A percentile compares a stretch with the other conserved stretches of the same genome.
These are phyloP conservation scores for Amiota communis DNA, from an alignment of 2,888 invertebrate species.

Conservation along the genomic window DNA sequence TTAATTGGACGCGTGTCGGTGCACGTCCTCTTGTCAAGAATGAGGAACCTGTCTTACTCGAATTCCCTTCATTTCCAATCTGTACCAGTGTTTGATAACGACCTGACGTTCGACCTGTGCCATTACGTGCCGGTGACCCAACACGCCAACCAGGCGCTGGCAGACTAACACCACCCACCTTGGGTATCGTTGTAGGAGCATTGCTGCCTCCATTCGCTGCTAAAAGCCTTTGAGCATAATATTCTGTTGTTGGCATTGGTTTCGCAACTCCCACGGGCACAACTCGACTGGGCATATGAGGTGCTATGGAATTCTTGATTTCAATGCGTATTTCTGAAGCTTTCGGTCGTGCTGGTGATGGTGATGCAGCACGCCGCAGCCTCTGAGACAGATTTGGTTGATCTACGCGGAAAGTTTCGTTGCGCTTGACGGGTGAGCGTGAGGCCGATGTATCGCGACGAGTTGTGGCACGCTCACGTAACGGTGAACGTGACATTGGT, in stretches of 20 bases:
- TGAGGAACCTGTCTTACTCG: conserved; percentile 17
- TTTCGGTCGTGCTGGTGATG: conserved; percentile 39
- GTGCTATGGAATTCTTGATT: conserved; percentile 71
- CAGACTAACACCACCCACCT: conserved; percentile 44
- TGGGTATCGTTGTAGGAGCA: conserved; percentile 20
- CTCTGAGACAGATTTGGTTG: conserved; percentile 42
- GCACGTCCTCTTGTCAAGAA: conserved; percentile 49
- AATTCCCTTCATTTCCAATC: conserved; percentile 57
- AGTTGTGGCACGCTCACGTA: conserved; percentile 55
- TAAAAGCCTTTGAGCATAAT: conserved; percentile 52
- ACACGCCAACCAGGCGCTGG: conserved; percentile 27
- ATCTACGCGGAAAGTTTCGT: conserved; percentile 63
- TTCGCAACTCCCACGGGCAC: conserved; percentile 72
- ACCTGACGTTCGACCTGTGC: conserved; percentile 35
- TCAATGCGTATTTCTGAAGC: conserved; percentile 65
- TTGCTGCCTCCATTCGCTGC: conserved; percentile 44
- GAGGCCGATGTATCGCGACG: conserved; percentile 46
- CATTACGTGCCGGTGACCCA: background rate
- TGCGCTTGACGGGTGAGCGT: conserved; percentile 63
- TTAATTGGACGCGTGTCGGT: conserved; percentile 62
- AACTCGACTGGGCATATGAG: conserved; percentile 68
- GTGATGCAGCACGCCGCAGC: conserved; percentile 43
- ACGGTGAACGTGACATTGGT: conserved; percentile 69
- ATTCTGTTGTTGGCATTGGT: conserved; percentile 68
- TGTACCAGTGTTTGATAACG: conserved; percentile 70